Evolutionary conservation across 2,113 vertebrate species (phyloP).

Genomic region (Sebastes fasciatus): DNA sequence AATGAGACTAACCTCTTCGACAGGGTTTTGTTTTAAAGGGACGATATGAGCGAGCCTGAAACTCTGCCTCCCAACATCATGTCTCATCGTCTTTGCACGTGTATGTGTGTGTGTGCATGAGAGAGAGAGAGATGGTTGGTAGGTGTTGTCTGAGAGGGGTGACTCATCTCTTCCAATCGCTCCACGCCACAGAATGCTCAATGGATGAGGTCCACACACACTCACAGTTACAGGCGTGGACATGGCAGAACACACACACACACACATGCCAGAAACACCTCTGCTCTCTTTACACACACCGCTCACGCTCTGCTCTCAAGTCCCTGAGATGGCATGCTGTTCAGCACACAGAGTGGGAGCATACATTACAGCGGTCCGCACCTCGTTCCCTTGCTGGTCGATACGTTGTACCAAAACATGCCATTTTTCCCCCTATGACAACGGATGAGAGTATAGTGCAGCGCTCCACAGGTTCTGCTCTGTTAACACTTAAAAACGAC

Average conservation of each 20-base stretch:
- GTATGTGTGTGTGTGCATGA: neutral
- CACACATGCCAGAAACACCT: constrained; percentile 32
- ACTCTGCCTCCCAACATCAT: neutral
- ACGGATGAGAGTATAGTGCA: constrained; percentile 17
- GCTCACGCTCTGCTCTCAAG: constrained; percentile 41
- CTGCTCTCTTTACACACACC: constrained; percentile 8
- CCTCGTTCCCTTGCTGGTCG: constrained; percentile 29
- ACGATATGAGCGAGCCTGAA: constrained; percentile 7
- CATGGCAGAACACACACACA: neutral
- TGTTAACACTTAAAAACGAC: constrained; percentile 34
- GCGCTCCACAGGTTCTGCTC: constrained; percentile 37
- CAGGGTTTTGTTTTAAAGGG: neutral
- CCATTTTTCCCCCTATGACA: neutral
- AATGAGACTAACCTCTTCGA: constrained; percentile 21
- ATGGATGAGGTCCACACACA: constrained; percentile 22
- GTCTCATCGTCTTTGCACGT: neutral
- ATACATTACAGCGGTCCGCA: constrained; percentile 32
- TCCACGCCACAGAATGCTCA: constrained; percentile 48
- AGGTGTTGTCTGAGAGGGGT: constrained; percentile 68
- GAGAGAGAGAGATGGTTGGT: constrained; percentile 31
- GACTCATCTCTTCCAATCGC: constrained; percentile 71
- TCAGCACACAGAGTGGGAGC: constrained; percentile 39
- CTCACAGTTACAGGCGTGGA: neutral
- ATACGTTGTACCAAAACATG: constrained; percentile 37
- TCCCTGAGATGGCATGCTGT: constrained; percentile 32